phyloP scores from a whole-genome alignment of 2,888 invertebrate genomes.

The Dilophus febrilis region DNA sequence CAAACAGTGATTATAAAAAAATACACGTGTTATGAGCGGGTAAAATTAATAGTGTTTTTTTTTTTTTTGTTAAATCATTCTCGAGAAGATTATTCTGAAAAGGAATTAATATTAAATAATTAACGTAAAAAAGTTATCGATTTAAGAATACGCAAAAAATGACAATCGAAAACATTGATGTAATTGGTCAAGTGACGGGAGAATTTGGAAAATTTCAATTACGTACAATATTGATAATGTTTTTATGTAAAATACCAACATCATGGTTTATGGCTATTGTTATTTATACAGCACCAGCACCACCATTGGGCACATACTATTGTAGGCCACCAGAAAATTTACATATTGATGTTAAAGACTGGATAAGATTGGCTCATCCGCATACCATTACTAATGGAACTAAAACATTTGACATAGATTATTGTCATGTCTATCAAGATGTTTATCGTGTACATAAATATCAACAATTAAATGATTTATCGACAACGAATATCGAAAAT shows the following conservation, averaged over 20 bases:
- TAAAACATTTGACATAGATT: constrained; percentile 11
- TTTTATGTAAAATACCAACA: constrained; percentile 20
- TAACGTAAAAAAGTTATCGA: too few relatives aligned
- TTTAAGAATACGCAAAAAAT: too few relatives aligned
- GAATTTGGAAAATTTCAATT: constrained; percentile 24
- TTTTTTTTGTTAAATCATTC: too few relatives aligned
- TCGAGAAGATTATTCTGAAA: too few relatives aligned
- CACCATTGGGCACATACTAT: constrained; percentile 24
- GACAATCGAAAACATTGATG: constrained; percentile 1
- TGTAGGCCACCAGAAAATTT: constrained; percentile 18
- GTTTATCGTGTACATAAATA: constrained; percentile 9
- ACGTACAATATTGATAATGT: constrained; percentile 16
- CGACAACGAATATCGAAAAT: not conserved
- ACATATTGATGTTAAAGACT: not conserved
- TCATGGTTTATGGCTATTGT: constrained; percentile 25
- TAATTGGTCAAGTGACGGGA: constrained; percentile 19
- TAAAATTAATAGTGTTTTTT: too few relatives aligned
- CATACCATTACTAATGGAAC: not conserved
- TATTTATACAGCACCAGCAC: constrained; percentile 22
- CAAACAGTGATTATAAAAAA: too few relatives aligned
- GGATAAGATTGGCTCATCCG: constrained; percentile 2
- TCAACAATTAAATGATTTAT: constrained; percentile 8
- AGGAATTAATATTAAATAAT: too few relatives aligned
- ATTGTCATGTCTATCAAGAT: constrained; percentile 23
- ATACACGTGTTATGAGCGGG: too few relatives aligned